Base-by-base conservation (phyloP, 2,113 vertebrate genomes). In the Phaetusa simplex region DNA sequence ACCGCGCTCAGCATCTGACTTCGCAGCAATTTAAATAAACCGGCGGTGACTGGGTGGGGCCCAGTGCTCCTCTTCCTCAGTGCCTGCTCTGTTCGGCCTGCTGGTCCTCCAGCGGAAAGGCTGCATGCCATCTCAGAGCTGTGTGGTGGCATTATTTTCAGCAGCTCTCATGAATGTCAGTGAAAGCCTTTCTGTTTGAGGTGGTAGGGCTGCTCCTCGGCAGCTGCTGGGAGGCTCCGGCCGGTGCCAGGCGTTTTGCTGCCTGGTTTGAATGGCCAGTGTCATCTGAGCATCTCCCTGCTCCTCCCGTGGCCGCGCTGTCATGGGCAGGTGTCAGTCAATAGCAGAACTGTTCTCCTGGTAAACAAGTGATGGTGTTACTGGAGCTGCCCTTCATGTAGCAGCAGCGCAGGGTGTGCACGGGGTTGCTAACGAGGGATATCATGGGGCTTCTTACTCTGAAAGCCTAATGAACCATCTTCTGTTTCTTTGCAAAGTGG, bases 161-260 rank as follows among this genome's bases (percentile, higher is more conserved):
- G 66, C 82, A 61, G 43, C 59, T 61, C 71, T 85, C 76, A 45
- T 69, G 88, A 80, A 72, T 40, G 45, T 22, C 62, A 40, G 49
- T 97, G 96, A 97, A 97, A 96, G 96, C 90, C 70, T 92, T 94
- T 93, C 93, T 97, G 97, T 97, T 76, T 56, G 70, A 71, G 65
- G 70, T 83, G 50, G 24, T 32, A 24, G 79, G 38, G 76, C 83
- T 17, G 30, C 24, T 78, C 58, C 83, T 80, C 64, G 53, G 77
- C 93, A 97, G 97, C 96, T 95, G 96, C 90, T 87, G 5, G 2
- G 65, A 43, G 9, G 94, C 91, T 94, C 97, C 12, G 17, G 92
- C 67, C 95, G 45, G 97, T 97, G 87, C 93, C 97, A 97, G 96
- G 97, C 94, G 0, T 92, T 85, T 82, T 49, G 36, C 82, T 85